Conservation (phyloP, 2,888 invertebrate species). For the Clistopyga incitator region DNA sequence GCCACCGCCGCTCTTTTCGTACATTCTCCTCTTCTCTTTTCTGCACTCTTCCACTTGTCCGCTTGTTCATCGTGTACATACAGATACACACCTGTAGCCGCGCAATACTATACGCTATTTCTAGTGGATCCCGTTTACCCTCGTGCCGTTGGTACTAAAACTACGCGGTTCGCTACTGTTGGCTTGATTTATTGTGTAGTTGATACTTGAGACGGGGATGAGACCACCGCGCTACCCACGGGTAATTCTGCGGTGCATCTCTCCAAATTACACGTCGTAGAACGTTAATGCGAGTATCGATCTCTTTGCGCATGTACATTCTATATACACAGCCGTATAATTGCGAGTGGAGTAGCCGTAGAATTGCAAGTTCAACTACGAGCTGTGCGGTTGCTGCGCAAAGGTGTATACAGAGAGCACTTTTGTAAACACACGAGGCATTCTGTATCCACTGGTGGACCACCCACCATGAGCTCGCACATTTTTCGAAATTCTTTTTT, state of each 20-base stretch:
- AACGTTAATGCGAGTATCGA: conserved; percentile 73
- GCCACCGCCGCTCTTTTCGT: conserved; percentile 65
- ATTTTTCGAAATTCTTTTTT: background rate
- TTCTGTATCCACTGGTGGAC: background rate
- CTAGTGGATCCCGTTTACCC: background rate
- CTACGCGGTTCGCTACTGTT: conserved; percentile 11
- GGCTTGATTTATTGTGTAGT: conserved; percentile 1
- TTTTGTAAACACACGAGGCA: background rate
- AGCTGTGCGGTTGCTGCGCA: conserved; percentile 6
- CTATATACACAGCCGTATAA: conserved; percentile 1
- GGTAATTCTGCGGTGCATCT: conserved; percentile 72
- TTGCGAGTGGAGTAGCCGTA: conserved; percentile 21
- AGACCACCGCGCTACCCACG: conserved; percentile 56
- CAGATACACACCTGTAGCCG: conserved; percentile 51
- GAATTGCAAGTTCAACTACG: conserved; percentile 10
- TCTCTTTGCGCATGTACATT: conserved; percentile 65
- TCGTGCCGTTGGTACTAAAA: conserved; percentile 3
- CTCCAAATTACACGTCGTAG: conserved; percentile 76
- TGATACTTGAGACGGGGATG: conserved; percentile 1
- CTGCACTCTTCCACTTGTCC: background rate
- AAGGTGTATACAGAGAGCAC: background rate
- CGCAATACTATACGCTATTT: background rate
- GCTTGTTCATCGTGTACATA: conserved; percentile 35
- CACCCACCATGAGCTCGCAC: background rate
- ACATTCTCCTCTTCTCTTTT: conserved; percentile 21